Conservation (phyloP, 2,888 invertebrate species). For the Nineta flava region DNA sequence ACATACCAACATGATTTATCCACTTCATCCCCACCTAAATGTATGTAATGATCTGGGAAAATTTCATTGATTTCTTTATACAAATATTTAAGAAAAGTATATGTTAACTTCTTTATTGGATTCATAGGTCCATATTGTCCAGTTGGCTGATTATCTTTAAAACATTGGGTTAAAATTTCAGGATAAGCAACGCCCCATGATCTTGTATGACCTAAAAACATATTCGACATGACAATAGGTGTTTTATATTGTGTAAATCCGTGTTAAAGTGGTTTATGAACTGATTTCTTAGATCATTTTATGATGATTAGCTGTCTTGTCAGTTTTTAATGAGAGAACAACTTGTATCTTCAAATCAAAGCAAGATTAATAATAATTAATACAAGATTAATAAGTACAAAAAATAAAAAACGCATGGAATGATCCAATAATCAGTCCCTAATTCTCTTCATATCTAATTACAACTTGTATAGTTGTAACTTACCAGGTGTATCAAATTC, state of each 20-base stretch:
- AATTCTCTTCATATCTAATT: no score
- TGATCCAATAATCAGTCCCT: no score
- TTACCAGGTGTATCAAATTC: conserved; percentile 86
- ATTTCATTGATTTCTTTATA: conserved; percentile 50
- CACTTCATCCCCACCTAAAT: conserved; percentile 89
- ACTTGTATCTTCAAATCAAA: no score
- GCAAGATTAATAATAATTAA: no score
- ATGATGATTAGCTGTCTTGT: no score
- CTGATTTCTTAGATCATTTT: no score
- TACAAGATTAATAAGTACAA: no score
- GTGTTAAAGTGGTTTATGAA: not conserved
- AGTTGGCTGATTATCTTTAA: conserved; percentile 24
- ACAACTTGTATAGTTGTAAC: not conserved
- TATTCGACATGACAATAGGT: not conserved
- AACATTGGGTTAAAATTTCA: conserved; percentile 57
- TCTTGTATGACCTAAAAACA: conserved; percentile 52
- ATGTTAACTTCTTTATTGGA: conserved; percentile 49
- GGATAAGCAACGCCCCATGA: conserved; percentile 73
- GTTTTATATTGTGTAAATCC: no score
- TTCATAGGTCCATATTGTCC: conserved; percentile 66
- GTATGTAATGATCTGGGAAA: conserved; percentile 73
- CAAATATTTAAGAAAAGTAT: conserved; percentile 46
- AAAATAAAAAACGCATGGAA: no score
- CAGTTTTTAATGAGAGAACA: no score
- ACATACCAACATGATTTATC: conserved; percentile 63